Conservation (phyloP, 1,140 invertebrate species). For the Apis cerana region DNA sequence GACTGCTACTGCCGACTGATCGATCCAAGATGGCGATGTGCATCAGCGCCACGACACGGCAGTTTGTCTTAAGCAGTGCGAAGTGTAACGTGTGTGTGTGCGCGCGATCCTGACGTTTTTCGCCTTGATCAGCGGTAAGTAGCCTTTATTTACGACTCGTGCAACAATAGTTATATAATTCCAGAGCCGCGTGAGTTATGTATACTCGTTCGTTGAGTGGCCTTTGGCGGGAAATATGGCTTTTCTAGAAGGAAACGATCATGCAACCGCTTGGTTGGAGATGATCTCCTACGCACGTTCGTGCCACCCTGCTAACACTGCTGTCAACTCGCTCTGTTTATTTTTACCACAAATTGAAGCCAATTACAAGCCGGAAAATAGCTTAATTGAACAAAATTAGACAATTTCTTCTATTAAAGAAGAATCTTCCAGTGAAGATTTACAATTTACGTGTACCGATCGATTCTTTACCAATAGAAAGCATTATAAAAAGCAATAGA, state of each 20-base stretch:
- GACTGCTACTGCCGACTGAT: conserved; percentile 41
- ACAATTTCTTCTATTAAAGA: neutral
- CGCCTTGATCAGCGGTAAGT: conserved; percentile 77
- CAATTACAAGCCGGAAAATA: conserved; percentile 38
- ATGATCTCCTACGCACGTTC: conserved; percentile 72
- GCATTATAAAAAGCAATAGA: conserved; percentile 4
- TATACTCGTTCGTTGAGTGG: conserved; percentile 41
- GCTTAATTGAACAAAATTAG: conserved; percentile 44
- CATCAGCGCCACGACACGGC: conserved; percentile 66
- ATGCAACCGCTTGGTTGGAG: conserved; percentile 21
- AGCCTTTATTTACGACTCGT: conserved; percentile 76
- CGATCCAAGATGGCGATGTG: conserved; percentile 68
- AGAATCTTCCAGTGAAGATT: conserved; percentile 27
- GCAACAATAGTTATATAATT: conserved; percentile 78
- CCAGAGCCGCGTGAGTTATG: conserved; percentile 49
- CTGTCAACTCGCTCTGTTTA: conserved; percentile 72
- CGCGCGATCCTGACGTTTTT: conserved; percentile 76
- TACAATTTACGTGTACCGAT: neutral
- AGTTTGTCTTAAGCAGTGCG: conserved; percentile 59
- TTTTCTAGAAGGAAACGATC: conserved; percentile 21
- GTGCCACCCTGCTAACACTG: conserved; percentile 57
- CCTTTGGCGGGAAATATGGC: conserved; percentile 60
- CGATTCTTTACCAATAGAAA: neutral
- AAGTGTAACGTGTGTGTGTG: conserved; percentile 67
- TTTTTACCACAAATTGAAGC: conserved; percentile 67